phyloP scores from a whole-genome alignment of 2,888 invertebrate genomes.

The Aporophyla lueneburgensis region DNA sequence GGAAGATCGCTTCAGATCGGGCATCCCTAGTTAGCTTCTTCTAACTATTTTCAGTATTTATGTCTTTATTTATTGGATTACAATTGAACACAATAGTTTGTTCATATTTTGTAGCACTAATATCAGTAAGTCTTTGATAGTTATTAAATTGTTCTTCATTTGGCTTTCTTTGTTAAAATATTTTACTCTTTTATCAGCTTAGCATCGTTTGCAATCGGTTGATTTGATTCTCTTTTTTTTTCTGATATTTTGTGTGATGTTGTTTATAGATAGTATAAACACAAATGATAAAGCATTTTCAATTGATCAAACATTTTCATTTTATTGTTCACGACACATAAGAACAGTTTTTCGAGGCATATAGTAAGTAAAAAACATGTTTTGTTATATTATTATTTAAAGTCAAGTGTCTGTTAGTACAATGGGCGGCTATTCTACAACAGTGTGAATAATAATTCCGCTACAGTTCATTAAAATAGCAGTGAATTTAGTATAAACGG shows the following conservation, averaged over 20 bases:
- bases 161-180: neutral
- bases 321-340: slow-evolving; percentile 1
- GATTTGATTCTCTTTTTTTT: neutral
- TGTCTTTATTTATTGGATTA: neutral
- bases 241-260: slow-evolving; percentile 3
- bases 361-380: neutral
- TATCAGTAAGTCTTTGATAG: neutral
- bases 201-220: neutral
- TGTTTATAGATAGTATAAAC: neutral
- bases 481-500: no score
- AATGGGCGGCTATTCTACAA: no score
- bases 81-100: neutral
- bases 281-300: slow-evolving; percentile 15
- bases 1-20: no score
- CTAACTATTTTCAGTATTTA: neutral
- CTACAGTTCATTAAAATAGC: no score
- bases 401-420: no score
- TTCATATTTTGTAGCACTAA: neutral
- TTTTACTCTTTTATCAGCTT: neutral
- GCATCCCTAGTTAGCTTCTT: no score
- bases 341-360: neutral
- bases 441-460: no score
- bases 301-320: slow-evolving; percentile 38
- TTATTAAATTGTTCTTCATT: neutral
- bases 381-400: no score